Percentiles rank a stretch among this genome's conserved stretches.
Conservation (phyloP, 2,797 vertebrate genomes). For the Staurois parvus region DNA sequence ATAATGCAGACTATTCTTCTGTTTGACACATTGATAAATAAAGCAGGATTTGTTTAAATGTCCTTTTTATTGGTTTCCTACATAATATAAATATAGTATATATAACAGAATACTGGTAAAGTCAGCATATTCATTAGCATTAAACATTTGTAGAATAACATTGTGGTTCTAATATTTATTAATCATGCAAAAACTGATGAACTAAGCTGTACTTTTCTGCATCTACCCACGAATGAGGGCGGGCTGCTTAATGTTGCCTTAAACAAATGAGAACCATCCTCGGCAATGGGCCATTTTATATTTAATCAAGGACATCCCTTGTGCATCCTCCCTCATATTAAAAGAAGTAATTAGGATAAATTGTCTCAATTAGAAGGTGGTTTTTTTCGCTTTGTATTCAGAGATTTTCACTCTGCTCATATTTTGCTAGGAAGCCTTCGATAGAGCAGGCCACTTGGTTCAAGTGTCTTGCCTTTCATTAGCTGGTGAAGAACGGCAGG, state of each 20-base stretch:
- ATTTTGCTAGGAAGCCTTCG: constrained; percentile 49
- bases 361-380: constrained; percentile 59
- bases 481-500: constrained; percentile 41
- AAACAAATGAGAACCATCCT: constrained; percentile 58
- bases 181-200: constrained; percentile 13
- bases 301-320: constrained; percentile 60
- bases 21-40: too few species aligned
- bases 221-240: constrained; percentile 23
- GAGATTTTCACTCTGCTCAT: constrained; percentile 36
- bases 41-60: too few species aligned
- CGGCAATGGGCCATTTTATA: constrained; percentile 50
- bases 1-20: too few species aligned
- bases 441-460: constrained; percentile 44
- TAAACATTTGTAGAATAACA: background rate
- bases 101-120: background rate
- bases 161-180: constrained; percentile 12
- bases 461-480: constrained; percentile 59
- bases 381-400: constrained; percentile 15
- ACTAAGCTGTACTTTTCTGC: constrained; percentile 28
- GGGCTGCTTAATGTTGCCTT: constrained; percentile 39
- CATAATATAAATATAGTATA: background rate
- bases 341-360: constrained; percentile 62
- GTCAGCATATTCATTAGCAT: background rate
- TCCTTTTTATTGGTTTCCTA: too few species aligned
- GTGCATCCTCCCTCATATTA: constrained; percentile 56